Evolutionary conservation across 1,140 invertebrate species (phyloP), one percentile per base, ranked within the genome.

Genomic region (Dryas iulia): DNA sequence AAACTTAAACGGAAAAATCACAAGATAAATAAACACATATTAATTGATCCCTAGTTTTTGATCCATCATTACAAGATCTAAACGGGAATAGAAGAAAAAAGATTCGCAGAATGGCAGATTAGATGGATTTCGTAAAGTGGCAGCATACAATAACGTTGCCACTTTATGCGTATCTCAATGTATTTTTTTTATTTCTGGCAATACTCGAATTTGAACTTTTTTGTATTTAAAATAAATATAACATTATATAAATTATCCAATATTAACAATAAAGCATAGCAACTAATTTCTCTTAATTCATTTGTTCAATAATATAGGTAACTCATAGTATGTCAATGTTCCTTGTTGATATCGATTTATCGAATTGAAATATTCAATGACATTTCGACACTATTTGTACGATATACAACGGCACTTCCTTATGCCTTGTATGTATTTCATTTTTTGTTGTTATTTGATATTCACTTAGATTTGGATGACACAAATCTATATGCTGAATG

Each of bases 401-500:
- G 33, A 39, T 39, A 39, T 2, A 39, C 33, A 39, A 39, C 39
- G 39, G 39, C 39, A 47, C 39, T 47, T 47, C 39, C 39, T 47
- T 47, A 47, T 21, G 39, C 7, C 39, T 39, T 47, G 39, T 47
- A 47, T 68, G 21, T 35, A 21, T 60, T 31, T 59, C 8, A 14
- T 59, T 35, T 56, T 54, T 56, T 63, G 23, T 62, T 47, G 28
- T 21, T 56, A 54, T 58, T 56, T 56, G 39, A 56, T 76, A 70
- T 70, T 74, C 69, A 68, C 31, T 72, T 67, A 62, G 66, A 75
- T 73, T 78, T 73, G 59, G 33, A 21, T 69, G 67, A 72, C 59
- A 75, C 62, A 73, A 78, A 78, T 76, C 65, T 56, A 53, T 11
- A 64, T 59, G 56, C 61, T 54, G 66, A 77, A 66, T 70, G 57